Base-by-base conservation (phyloP, 2,888 invertebrate species). In the Cantharis lateralis region DNA sequence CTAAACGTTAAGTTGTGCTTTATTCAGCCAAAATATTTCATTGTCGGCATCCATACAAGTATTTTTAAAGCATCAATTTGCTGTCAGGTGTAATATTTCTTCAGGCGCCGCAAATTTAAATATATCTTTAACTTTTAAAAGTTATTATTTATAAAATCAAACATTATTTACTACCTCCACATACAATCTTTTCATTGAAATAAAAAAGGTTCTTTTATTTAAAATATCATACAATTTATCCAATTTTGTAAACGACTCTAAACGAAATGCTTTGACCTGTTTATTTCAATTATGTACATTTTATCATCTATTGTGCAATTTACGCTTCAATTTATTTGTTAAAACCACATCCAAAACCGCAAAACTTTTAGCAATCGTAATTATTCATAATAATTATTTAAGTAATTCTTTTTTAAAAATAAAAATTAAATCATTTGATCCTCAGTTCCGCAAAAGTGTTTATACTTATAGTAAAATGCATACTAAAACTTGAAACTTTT, bases 341-440 rank as follows among this genome's bases (percentile, higher is more conserved):
- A 13, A 72, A 72, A 72, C 72, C 72, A 32, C 72, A 66, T 62
- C 10, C 48, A 72, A 72, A 66, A 66, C 72, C 72, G 66, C 72
- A 15, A 2, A 48, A 48, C 1, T n/a, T 48, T 48, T n/a, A 48
- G 2, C n/a, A 48, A 48, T 48, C 10, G 10, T 28, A 10, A 28
- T 28, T 28, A 28, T 28, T 24, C 7, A 4, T n/a, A n/a, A n/a
- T n/a, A n/a, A n/a, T n/a, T n/a, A n/a, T n/a, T n/a, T n/a, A 4
- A 24, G 24, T 4, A 24, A 24, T 7, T 24, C 3, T 18, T 18
- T 18, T 2, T 18, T 18, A 1, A 18, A 18, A 18, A n/a, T n/a
- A n/a, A n/a, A n/a, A n/a, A n/a, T n/a, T n/a, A n/a, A n/a, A n/a
- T n/a, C n/a, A n/a, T n/a, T n/a, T n/a, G n/a, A n/a, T n/a, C n/a